Evolutionary conservation across 2,113 vertebrate species (phyloP).

Genomic region (Felis chaus): DNA sequence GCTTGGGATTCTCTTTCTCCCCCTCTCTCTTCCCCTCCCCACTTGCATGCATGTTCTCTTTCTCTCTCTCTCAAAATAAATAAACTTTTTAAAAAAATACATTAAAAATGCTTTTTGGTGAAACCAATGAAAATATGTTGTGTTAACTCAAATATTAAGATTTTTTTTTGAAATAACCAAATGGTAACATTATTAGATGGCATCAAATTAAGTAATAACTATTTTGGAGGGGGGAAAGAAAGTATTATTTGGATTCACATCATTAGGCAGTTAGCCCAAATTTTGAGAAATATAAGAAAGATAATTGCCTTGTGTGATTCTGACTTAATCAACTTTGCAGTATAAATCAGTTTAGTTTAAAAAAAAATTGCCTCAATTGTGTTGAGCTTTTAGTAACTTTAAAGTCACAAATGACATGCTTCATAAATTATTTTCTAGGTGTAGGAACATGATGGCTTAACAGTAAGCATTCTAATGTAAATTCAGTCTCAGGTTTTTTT

Average conservation of each 20-base stretch:
- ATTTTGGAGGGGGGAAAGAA: not conserved
- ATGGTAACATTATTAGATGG: not conserved
- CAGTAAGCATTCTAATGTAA: not conserved
- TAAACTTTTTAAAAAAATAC: too few species aligned
- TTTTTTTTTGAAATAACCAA: not conserved
- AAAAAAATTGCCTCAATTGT: not conserved
- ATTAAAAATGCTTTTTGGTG: not conserved
- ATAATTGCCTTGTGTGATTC: not conserved
- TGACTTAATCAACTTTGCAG: not conserved
- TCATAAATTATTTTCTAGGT: not conserved
- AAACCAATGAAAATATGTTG: not conserved
- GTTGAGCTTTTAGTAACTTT: not conserved
- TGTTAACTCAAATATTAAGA: not conserved
- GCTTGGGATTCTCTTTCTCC: too few species aligned
- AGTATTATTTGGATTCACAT: not conserved
- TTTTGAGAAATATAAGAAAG: not conserved
- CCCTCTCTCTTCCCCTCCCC: too few species aligned
- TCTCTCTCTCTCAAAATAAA: too few species aligned
- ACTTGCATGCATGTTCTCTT: too few species aligned
- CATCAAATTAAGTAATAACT: not conserved
- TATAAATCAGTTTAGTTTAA: not conserved
- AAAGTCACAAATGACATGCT: not conserved
- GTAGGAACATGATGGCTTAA: not conserved
- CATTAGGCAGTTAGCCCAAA: not conserved
- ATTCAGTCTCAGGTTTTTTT: not conserved